Base-by-base conservation (phyloP, 2,113 vertebrate genomes). In the Nipponia nippon region DNA sequence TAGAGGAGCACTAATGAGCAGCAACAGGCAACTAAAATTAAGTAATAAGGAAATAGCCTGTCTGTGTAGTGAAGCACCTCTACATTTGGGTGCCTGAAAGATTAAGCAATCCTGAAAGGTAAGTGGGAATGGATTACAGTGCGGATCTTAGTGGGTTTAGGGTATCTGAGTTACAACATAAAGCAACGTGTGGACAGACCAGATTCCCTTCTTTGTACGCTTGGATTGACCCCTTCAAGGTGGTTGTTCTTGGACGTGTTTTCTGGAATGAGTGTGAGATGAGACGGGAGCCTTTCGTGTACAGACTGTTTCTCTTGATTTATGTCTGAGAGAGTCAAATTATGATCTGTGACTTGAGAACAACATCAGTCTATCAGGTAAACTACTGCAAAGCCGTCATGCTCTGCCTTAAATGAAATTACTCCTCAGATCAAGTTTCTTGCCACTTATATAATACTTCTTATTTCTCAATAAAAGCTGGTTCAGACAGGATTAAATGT, bases 391-490 rank as follows among this genome's bases (percentile, higher is more conserved):
- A 94, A 95, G 69, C 61, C 16, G 7, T 52, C 82, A 29, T 5
- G n/a, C 56, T 76, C 47, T 91, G 66, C 84, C 86, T 79, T 66
- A 90, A 89, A 81, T 58, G 38, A 77, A 93, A 89, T 89, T 55
- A 69, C 38, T 72, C 34, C 63, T 95, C 58, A 42, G 87, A 77
- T 83, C 46, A 63, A 59, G 34, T 82, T 94, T 78, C 70, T 96
- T 89, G 78, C 89, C 65, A 70, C 56, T 93, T 92, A 83, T 22
- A 77, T 77, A 79, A 85, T 86, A 52, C 67, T 87, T 93, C 89
- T 97, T 96, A 80, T 94, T 97, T 87, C 83, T 85, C 90, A 91
- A 63, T 83, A 95, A 86, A 89, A 87, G 7, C 30, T 80, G 29
- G 11, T 89, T 90, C 88, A 96, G 83, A 42, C 81, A 87, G 53